A percentile compares a stretch with the other conserved stretches of the same genome.
Evolutionary conservation across 1,140 invertebrate genomes (phyloP).

Genomic region (Adoxophyes honmai): DNA sequence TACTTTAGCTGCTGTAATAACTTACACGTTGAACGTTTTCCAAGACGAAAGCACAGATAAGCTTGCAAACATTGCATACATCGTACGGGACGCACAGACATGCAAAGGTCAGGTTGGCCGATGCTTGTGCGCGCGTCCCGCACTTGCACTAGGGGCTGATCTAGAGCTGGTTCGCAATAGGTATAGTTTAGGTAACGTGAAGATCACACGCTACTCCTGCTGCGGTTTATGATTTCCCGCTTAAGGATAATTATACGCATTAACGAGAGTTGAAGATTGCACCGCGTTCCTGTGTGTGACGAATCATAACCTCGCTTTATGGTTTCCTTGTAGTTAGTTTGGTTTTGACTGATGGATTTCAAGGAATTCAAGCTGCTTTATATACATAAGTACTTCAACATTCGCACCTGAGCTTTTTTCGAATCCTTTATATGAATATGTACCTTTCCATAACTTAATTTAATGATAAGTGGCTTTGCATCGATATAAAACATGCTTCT

Average conservation of each 20-base stretch:
- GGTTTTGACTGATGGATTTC: slow-evolving; percentile 63
- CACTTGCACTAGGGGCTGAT: slow-evolving; percentile 27
- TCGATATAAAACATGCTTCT: slow-evolving; percentile 24
- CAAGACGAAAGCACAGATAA: slow-evolving; percentile 7
- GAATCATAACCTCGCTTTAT: slow-evolving; percentile 64
- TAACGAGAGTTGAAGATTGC: slow-evolving; percentile 25
- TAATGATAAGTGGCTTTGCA: slow-evolving; percentile 27
- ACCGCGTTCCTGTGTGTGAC: slow-evolving; percentile 49
- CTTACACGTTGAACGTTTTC: background rate
- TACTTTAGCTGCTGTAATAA: no score
- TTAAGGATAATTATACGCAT: slow-evolving; percentile 45
- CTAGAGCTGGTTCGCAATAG: slow-evolving; percentile 35
- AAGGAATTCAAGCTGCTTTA: slow-evolving; percentile 62
- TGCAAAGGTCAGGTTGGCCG: slow-evolving; percentile 1
- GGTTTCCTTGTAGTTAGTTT: slow-evolving; percentile 64
- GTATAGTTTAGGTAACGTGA: slow-evolving; percentile 26
- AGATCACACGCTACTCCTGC: slow-evolving; percentile 37
- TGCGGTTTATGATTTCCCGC: slow-evolving; percentile 44
- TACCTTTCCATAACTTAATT: background rate
- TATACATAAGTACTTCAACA: slow-evolving; percentile 42
- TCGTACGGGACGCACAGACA: slow-evolving; percentile 4
- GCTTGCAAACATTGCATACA: slow-evolving; percentile 10
- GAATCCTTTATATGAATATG: slow-evolving; percentile 28
- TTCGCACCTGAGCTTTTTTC: slow-evolving; percentile 50
- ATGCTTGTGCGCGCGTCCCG: slow-evolving; percentile 14